phyloP scores from a whole-genome alignment of 2,113 vertebrate species.

The Tonatia bakeri region DNA sequence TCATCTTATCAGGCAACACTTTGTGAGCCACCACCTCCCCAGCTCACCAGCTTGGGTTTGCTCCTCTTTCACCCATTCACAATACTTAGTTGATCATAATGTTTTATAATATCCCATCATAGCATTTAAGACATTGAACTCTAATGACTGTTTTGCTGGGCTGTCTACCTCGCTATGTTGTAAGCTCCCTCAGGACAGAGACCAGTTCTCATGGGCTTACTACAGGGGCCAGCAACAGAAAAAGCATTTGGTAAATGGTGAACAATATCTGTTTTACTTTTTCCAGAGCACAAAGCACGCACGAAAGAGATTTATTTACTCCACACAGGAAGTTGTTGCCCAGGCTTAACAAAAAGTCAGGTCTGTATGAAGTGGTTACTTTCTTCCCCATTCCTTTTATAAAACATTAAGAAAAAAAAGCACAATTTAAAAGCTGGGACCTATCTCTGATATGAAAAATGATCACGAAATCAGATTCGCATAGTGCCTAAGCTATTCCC shows the following conservation, averaged over 20 bases:
- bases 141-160: not conserved
- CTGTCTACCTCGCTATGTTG: not conserved
- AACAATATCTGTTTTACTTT: slow-evolving; percentile 35
- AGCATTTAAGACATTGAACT: not conserved
- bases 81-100: not conserved
- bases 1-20: not conserved
- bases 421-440: not conserved
- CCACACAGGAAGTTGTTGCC: not conserved
- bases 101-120: not conserved
- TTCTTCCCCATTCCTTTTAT: not conserved
- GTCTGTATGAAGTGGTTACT: slow-evolving; percentile 18
- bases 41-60: not conserved
- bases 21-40: not conserved
- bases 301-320: slow-evolving; percentile 4
- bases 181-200: not conserved
- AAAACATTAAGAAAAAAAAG: not conserved
- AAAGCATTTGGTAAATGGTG: not conserved
- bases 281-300: not conserved
- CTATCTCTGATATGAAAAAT: not conserved
- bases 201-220: not conserved
- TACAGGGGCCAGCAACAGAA: not conserved
- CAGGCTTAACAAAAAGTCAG: slow-evolving; percentile 14
- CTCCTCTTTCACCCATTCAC: not conserved
- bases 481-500: not conserved
- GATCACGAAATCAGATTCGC: not conserved